Percentiles rank a stretch among this genome's conserved stretches.
Evolutionary conservation across 1,140 invertebrate species (phyloP).

Genomic region (Sinella curviseta): DNA sequence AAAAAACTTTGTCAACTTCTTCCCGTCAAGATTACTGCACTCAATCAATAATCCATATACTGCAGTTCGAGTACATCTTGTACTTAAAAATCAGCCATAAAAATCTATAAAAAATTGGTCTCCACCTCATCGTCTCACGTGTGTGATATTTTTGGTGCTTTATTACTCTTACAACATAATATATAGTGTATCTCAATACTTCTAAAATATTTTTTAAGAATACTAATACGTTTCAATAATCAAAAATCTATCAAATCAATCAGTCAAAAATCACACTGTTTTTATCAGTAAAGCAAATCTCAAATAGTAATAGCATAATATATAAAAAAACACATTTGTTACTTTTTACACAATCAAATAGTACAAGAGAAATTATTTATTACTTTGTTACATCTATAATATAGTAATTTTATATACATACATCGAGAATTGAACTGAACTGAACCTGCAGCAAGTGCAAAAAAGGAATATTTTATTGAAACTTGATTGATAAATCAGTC

Average conservation of each 20-base stretch:
- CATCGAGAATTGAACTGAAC: too few relatives aligned
- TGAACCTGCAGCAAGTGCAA: too few relatives aligned
- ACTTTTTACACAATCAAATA: background rate
- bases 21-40: too few relatives aligned
- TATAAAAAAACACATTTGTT: too few relatives aligned
- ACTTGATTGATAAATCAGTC: slow-evolving; percentile 17
- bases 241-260: background rate
- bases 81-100: background rate
- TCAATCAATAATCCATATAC: too few relatives aligned
- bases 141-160: slow-evolving; percentile 26
- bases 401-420: background rate
- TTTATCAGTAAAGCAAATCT: background rate
- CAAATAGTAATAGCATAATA: too few relatives aligned
- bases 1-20: too few relatives aligned
- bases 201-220: too few relatives aligned
- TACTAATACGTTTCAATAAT: background rate
- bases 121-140: background rate
- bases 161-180: background rate
- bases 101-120: background rate
- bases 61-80: too few relatives aligned
- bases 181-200: background rate
- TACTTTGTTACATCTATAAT: background rate
- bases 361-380: background rate
- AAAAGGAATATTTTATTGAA: background rate
- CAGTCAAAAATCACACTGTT: background rate